Evolutionary conservation across 2,888 invertebrate species (phyloP).

Genomic region (Ennomos erosarius): DNA sequence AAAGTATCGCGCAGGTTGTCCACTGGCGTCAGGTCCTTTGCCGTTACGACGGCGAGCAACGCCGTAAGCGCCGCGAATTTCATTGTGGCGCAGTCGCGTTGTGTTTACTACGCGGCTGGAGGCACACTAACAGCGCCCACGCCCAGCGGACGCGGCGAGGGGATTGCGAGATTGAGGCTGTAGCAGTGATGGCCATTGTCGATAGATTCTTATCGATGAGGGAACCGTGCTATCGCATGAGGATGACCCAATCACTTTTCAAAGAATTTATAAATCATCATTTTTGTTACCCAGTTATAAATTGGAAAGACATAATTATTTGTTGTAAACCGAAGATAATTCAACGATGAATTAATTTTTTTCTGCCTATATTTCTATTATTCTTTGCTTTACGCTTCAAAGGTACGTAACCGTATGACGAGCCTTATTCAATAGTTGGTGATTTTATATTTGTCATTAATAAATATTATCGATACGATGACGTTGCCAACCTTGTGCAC

Average conservation of each 20-base stretch:
- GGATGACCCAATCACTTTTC: no score
- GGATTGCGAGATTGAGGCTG: constrained; percentile 63
- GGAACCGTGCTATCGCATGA: background rate
- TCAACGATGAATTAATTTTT: no score
- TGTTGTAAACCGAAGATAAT: no score
- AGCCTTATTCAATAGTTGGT: no score
- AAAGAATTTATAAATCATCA: no score
- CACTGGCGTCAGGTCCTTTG: constrained; percentile 72
- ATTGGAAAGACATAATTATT: no score
- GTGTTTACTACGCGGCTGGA: constrained; percentile 60
- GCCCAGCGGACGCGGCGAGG: constrained; percentile 48
- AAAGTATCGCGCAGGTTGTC: constrained; percentile 87
- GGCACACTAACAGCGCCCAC: constrained; percentile 64
- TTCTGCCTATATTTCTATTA: no score
- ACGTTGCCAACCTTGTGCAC: constrained; percentile 29
- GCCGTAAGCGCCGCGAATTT: constrained; percentile 66
- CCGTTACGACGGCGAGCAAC: constrained; percentile 57
- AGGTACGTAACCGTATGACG: no score
- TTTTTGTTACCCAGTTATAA: no score
- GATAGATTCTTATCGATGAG: constrained; percentile 35
- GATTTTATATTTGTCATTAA: constrained; percentile 4
- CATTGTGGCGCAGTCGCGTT: constrained; percentile 56
- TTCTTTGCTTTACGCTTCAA: no score
- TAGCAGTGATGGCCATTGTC: constrained; percentile 56
- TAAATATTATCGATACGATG: background rate